These are phyloP conservation scores for Seladonia tumulorum DNA, from an alignment of 2,888 invertebrate species.

Conservation along the genomic window DNA sequence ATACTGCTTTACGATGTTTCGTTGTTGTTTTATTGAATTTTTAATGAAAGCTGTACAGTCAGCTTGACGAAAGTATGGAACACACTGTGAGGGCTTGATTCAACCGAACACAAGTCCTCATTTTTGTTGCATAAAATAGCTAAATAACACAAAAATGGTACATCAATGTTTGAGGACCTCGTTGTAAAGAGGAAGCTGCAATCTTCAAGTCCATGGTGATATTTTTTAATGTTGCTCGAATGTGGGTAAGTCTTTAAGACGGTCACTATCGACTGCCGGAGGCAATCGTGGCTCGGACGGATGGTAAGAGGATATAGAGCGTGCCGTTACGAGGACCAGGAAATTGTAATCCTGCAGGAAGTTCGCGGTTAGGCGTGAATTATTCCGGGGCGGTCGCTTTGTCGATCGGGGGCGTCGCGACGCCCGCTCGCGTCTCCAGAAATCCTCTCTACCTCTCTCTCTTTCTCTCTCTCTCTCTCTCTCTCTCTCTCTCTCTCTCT, in stretches of 20 bases:
- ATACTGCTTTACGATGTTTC: background rate
- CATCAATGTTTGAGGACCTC: too few relatives aligned
- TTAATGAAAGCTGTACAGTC: too few relatives aligned
- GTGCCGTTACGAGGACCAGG: conserved; percentile 45
- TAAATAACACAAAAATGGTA: background rate
- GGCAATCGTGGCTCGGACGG: conserved; percentile 49
- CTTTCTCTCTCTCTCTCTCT: too few relatives aligned
- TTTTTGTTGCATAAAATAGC: too few relatives aligned
- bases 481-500: too few relatives aligned
- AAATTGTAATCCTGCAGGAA: conserved; percentile 65
- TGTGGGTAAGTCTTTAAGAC: conserved; percentile 12
- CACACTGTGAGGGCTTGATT: too few relatives aligned
- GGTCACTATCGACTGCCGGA: conserved; percentile 48
- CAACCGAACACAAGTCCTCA: too few relatives aligned
- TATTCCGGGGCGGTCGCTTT: conserved; percentile 52
- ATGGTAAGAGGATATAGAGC: conserved; percentile 53
- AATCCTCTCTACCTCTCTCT: background rate
- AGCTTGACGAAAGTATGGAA: too few relatives aligned
- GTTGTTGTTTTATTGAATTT: too few relatives aligned
- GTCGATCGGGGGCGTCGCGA: conserved; percentile 37
- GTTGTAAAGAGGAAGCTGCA: too few relatives aligned
- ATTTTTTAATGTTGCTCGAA: background rate
- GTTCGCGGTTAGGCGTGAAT: conserved; percentile 64
- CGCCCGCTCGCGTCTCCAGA: background rate
- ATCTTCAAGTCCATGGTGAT: too few relatives aligned